Evolutionary conservation across 2,888 invertebrate species (phyloP), one percentile per base, ranked within the genome.

Genomic region (Clostera curtula): DNA sequence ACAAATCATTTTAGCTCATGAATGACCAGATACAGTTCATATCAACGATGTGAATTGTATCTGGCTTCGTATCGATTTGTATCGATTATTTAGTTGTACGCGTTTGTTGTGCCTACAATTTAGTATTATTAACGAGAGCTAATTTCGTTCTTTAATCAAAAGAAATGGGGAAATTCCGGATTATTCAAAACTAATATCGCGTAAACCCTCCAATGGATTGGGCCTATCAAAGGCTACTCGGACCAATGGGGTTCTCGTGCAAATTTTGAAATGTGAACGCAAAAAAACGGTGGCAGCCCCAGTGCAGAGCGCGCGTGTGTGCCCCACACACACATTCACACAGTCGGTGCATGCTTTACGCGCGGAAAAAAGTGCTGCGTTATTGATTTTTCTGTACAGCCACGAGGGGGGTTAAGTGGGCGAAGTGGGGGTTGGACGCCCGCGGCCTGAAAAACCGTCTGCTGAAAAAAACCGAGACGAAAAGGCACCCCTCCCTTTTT

Each of bases 301-400:
- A 59, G 59, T 66, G 71, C 69, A 61, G 28, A 36, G 46, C 19
- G 47, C 38, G 38, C 39, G 51, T 63, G 75, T 79, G 74, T 64
- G 70, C 38, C 19, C 15, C 38, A 54, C 67, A 56, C 72, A 71
- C 74, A 68, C 66, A 54, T 27, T 4, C 34, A 33, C 40, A 27
- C 30, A 29, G 79, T 75, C 77, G 77, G 77, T 83, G 82, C 82
- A 83, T 84, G 84, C 76, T 85, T 85, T 85, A 85, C 83, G 84
- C 82, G 80, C 73, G 79, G 82, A 85, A 85, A 85, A 85, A 84
- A 83, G 75, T 80, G 83, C 84, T 84, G 85, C 84, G 84, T 80
- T 84, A 85, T 84, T 84, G 85, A 84, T 85, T 85, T 85, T 84
- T 77, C 84, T 76, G 74, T 76, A 76, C 79, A 70, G 76, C 70